Percentiles rank a stretch among this genome's conserved stretches.
Conservation (phyloP, 2,113 vertebrate genomes). For the Cercopithecus mona region DNA sequence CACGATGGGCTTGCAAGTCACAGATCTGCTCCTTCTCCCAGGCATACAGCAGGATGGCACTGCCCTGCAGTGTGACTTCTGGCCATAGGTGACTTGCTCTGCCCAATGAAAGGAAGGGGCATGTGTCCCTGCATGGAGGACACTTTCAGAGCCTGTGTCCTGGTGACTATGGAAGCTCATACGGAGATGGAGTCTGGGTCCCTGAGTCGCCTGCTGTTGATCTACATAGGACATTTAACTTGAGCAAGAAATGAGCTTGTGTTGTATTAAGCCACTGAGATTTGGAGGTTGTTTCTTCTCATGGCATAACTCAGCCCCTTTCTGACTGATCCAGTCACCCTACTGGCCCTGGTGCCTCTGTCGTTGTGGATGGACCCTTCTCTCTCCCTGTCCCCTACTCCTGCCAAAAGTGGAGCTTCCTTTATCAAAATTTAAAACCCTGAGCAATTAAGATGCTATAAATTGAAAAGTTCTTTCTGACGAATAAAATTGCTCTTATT, state of each 20-base stretch:
- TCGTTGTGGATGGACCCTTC: neutral
- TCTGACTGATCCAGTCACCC: neutral
- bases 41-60: neutral
- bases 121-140: neutral
- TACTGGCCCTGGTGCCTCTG: neutral
- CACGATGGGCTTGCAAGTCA: no score
- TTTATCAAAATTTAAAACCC: slow-evolving; percentile 57
- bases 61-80: neutral
- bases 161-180: neutral
- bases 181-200: neutral
- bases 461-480: slow-evolving; percentile 57
- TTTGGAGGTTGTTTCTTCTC: neutral
- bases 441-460: slow-evolving; percentile 64
- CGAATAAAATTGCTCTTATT: slow-evolving; percentile 68
- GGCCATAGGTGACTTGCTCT: neutral
- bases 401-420: neutral
- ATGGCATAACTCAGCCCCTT: neutral
- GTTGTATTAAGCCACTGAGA: neutral
- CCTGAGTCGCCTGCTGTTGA: neutral
- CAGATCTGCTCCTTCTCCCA: neutral
- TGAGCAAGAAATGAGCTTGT: neutral
- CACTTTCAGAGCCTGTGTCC: neutral
- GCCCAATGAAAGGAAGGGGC: neutral
- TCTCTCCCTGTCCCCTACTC: neutral
- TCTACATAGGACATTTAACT: accelerated